These are phyloP conservation scores for Aplysina aerophoba DNA, from an alignment of 37 sponge, comb jelly and placozoan genomes.

Conservation along the genomic window DNA sequence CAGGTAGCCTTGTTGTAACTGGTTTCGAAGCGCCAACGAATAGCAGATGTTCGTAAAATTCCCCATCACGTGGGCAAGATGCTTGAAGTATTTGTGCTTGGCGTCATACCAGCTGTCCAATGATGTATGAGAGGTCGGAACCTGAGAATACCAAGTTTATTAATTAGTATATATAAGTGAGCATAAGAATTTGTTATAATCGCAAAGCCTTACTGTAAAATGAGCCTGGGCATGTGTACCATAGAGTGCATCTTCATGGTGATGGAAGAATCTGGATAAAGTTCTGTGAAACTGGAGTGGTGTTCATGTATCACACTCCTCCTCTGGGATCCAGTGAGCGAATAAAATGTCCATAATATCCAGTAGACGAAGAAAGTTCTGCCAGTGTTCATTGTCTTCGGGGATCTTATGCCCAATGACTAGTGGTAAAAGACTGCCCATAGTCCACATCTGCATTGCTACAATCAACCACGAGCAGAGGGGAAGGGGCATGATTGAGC, in stretches of 20 bases:
- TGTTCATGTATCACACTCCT: slow-evolving; percentile 1
- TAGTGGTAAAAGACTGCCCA: not conserved
- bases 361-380: not conserved
- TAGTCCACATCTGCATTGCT: not conserved
- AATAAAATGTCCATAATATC: not conserved
- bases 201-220: not conserved
- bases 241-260: slow-evolving; percentile 19
- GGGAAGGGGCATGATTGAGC: too few species aligned
- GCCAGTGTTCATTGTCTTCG: not conserved
- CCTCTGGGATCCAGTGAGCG: not conserved
- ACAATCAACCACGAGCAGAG: too few species aligned
- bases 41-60: slow-evolving; percentile 14
- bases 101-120: not conserved
- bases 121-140: not conserved
- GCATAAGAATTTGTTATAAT: not conserved
- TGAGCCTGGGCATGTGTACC: not conserved
- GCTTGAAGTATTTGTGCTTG: slow-evolving; percentile 30
- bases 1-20: slow-evolving; percentile 15
- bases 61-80: not conserved
- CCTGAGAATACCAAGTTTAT: too few species aligned
- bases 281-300: not conserved
- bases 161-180: not conserved
- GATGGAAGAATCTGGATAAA: not conserved
- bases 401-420: not conserved
- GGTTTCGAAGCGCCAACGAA: slow-evolving; percentile 13